A percentile compares a stretch with the other conserved stretches of the same genome.
Evolutionary conservation across 2,113 vertebrate genomes (phyloP).

Genomic region (Gymnarchus niloticus): DNA sequence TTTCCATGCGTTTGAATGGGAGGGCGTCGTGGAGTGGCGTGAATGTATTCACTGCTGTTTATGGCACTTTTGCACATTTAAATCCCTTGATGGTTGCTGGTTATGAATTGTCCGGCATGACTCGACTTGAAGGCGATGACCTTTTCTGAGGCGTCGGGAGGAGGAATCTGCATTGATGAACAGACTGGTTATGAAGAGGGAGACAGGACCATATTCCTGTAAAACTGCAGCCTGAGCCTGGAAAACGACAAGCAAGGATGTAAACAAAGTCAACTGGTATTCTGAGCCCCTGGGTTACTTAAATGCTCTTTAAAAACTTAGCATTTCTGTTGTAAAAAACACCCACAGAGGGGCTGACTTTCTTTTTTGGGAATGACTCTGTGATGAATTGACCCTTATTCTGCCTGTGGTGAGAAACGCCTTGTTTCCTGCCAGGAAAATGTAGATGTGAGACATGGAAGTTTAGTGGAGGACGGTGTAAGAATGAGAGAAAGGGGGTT

Average conservation of each 20-base stretch:
- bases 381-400: constrained; percentile 30
- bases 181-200: neutral
- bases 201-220: neutral
- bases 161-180: neutral
- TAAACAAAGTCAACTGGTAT: neutral
- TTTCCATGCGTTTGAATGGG: neutral
- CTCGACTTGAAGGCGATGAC: neutral
- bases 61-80: neutral
- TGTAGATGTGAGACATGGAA: neutral
- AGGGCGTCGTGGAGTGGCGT: neutral
- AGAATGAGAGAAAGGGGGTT: neutral
- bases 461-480: neutral
- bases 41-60: neutral
- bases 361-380: constrained; percentile 34
- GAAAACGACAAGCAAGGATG: neutral
- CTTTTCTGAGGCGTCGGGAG: neutral
- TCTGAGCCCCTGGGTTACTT: neutral
- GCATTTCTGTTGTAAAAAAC: neutral
- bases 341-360: constrained; percentile 16
- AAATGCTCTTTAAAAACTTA: too few species aligned
- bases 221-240: neutral
- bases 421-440: constrained; percentile 25
- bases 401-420: constrained; percentile 29
- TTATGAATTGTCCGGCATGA: neutral
- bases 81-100: neutral